Percentiles rank a stretch among this genome's conserved stretches.
Evolutionary conservation across 2,888 invertebrate genomes (phyloP).

Genomic region (Drosophila mayaguana): DNA sequence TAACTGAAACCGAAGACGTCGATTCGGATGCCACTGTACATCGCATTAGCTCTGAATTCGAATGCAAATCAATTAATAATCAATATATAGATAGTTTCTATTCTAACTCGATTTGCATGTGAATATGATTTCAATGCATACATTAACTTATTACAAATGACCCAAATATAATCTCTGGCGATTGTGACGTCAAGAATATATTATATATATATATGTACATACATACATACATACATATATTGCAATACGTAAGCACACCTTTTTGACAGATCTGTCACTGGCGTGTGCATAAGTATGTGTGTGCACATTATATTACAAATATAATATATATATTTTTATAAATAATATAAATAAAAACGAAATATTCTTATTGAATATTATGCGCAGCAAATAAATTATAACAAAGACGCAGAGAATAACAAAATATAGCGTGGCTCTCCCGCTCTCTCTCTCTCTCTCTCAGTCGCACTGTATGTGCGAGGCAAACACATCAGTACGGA

Average conservation of each 20-base stretch:
- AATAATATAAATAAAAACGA: conserved; percentile 1
- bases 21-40: conserved; percentile 37
- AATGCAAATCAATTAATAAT: conserved; percentile 50
- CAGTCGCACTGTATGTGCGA: neutral
- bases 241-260: conserved; percentile 13
- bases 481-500: conserved; percentile 1
- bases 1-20: conserved; percentile 22
- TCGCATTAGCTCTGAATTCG: conserved; percentile 9
- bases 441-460: neutral
- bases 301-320: neutral
- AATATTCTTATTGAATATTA: conserved; percentile 23
- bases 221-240: conserved; percentile 6
- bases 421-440: conserved; percentile 6
- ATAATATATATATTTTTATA: too few relatives aligned
- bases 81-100: neutral
- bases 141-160: conserved; percentile 25
- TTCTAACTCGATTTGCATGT: conserved; percentile 6
- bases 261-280: conserved; percentile 8
- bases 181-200: conserved; percentile 44
- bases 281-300: conserved; percentile 1
- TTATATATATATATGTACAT: neutral
- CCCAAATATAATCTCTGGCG: neutral
- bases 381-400: conserved; percentile 58
- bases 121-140: neutral
- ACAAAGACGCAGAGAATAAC: conserved; percentile 30